phyloP scores from a whole-genome alignment of 2,113 vertebrate genomes.

The Paratilapia polleni region DNA sequence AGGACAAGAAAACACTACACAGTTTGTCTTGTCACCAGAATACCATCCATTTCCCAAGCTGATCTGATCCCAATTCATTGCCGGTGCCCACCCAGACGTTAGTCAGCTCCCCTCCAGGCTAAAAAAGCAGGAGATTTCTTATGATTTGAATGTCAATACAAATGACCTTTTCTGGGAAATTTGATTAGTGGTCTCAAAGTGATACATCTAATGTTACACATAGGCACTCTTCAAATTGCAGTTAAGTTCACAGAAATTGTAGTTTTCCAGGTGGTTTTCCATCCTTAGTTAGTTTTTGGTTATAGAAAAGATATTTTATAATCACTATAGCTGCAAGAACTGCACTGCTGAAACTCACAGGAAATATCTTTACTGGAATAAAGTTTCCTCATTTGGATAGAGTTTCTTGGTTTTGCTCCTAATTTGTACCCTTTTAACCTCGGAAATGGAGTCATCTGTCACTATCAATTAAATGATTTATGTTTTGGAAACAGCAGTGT shows the following conservation, averaged over 20 bases:
- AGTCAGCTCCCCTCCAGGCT: slow-evolving; percentile 48
- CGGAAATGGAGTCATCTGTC: slow-evolving; percentile 65
- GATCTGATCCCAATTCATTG: slow-evolving; percentile 61
- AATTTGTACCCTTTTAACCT: slow-evolving; percentile 68
- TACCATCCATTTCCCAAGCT: slow-evolving; percentile 50
- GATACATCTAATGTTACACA: slow-evolving; percentile 51
- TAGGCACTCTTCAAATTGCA: slow-evolving; percentile 9
- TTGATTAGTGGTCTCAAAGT: slow-evolving; percentile 71
- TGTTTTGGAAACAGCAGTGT: slow-evolving; percentile 22
- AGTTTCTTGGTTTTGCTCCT: slow-evolving; percentile 53
- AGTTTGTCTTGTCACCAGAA: slow-evolving; percentile 47
- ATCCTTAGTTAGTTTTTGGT: slow-evolving; percentile 38
- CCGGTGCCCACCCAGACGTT: slow-evolving; percentile 51
- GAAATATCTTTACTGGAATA: slow-evolving; percentile 17
- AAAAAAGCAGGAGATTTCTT: slow-evolving; percentile 40
- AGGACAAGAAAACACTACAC: slow-evolving; percentile 44
- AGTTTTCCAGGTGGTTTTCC: slow-evolving; percentile 13
- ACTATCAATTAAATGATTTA: slow-evolving; percentile 63
- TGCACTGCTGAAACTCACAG: slow-evolving; percentile 14
- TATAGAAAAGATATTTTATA: slow-evolving; percentile 24
- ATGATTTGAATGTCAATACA: slow-evolving; percentile 66
- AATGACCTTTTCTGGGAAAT: slow-evolving; percentile 78
- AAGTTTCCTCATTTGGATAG: slow-evolving; percentile 24
- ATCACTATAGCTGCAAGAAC: not conserved
- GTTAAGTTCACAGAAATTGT: not conserved